phyloP scores from a whole-genome alignment of 2,113 vertebrate genomes.

The Chelonoidis abingdonii region DNA sequence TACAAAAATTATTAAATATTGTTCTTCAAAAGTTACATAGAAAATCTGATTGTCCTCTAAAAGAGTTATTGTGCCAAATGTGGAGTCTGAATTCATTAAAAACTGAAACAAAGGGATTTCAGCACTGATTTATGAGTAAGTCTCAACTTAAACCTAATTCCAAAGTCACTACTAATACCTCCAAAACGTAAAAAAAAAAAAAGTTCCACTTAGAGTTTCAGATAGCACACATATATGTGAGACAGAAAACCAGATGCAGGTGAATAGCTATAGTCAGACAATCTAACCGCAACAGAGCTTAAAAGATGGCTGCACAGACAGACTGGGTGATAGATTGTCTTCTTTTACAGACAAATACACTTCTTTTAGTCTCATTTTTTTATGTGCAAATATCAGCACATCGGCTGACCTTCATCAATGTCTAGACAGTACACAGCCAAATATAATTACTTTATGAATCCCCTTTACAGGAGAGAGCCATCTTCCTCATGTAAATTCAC shows the following conservation, averaged over 20 bases:
- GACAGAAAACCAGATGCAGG: slow-evolving; percentile 66
- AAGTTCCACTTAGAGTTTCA: background rate
- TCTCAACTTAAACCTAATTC: background rate
- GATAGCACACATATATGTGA: slow-evolving; percentile 61
- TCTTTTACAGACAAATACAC: slow-evolving; percentile 63
- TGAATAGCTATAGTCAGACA: slow-evolving; percentile 72
- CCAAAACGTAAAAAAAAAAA: background rate
- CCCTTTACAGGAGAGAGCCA: slow-evolving; percentile 33
- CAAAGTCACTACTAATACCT: background rate
- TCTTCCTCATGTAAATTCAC: slow-evolving; percentile 19
- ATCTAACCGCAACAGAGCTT: slow-evolving; percentile 71
- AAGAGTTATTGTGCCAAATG: background rate
- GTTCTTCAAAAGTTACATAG: background rate
- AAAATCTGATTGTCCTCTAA: background rate
- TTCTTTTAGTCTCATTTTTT: slow-evolving; percentile 52
- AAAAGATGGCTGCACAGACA: slow-evolving; percentile 54
- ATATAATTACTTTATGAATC: background rate
- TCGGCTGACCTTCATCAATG: slow-evolving; percentile 9
- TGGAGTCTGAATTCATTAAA: too few relatives aligned
- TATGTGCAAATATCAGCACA: slow-evolving; percentile 62
- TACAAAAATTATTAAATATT: background rate
- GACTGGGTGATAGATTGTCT: slow-evolving; percentile 55
- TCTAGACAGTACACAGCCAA: slow-evolving; percentile 58
- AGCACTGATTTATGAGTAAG: background rate
- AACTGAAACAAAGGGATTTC: background rate